Conservation (phyloP, 2,888 invertebrate species). For the Drosophila lutescens region DNA sequence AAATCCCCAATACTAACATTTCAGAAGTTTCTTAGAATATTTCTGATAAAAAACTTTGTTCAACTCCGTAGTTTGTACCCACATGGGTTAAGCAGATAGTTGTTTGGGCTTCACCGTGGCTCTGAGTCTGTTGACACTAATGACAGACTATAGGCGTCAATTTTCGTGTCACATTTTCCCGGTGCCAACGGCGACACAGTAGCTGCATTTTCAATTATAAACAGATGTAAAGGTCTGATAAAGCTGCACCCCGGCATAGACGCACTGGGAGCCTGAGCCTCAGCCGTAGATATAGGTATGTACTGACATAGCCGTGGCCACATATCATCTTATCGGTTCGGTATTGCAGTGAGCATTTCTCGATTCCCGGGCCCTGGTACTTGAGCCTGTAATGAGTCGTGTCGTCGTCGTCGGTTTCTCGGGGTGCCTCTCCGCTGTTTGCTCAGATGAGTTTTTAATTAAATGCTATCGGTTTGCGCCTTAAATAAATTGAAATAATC, state of each 20-base stretch:
- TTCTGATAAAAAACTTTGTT: too few relatives aligned
- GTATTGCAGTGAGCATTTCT: slow-evolving; percentile 15
- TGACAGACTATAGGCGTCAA: slow-evolving; percentile 81
- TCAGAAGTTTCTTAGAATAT: too few relatives aligned
- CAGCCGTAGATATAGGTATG: slow-evolving; percentile 16
- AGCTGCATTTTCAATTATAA: slow-evolving; percentile 83
- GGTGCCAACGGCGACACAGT: slow-evolving; percentile 61
- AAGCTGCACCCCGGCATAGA: slow-evolving; percentile 35
- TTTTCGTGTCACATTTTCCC: slow-evolving; percentile 67
- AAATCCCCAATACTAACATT: too few relatives aligned
- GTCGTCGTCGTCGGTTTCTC: slow-evolving; percentile 35
- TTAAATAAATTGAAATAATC: slow-evolving; percentile 77
- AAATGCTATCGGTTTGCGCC: slow-evolving; percentile 77
- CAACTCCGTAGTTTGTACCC: too few relatives aligned
- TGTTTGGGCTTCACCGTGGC: slow-evolving; percentile 20
- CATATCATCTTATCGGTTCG: slow-evolving; percentile 35
- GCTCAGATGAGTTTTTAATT: slow-evolving; percentile 78
- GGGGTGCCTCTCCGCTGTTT: slow-evolving; percentile 46
- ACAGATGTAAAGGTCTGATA: slow-evolving; percentile 81
- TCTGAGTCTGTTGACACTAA: slow-evolving; percentile 75
- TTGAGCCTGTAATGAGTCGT: slow-evolving; percentile 79
- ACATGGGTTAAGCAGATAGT: slow-evolving; percentile 28
- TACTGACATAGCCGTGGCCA: slow-evolving; percentile 1
- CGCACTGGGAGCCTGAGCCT: not conserved
- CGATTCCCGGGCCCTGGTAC: slow-evolving; percentile 51